These are phyloP conservation scores for Poecile montanus DNA, from an alignment of 2,797 vertebrate species.

Conservation along the genomic window DNA sequence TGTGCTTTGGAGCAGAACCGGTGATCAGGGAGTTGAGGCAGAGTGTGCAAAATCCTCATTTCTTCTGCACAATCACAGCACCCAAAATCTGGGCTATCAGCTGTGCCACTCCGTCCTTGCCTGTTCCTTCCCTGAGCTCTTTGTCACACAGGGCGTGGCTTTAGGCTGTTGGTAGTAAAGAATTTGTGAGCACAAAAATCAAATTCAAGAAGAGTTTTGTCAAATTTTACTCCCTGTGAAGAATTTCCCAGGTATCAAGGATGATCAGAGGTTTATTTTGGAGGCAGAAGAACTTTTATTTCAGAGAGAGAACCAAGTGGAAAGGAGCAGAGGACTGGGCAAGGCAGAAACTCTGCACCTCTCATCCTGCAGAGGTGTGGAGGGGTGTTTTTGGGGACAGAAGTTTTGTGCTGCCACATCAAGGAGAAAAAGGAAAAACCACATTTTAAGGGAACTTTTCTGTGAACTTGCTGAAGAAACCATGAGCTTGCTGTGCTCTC, in stretches of 20 bases:
- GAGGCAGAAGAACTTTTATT: not conserved
- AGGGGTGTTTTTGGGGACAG: not conserved
- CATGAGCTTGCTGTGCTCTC: not conserved
- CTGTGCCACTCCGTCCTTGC: not conserved
- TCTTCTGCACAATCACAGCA: not conserved
- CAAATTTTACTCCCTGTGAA: not conserved
- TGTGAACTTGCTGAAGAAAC: not conserved
- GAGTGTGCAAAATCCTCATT: not conserved
- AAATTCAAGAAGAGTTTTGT: not conserved
- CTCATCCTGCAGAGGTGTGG: not conserved
- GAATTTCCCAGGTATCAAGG: not conserved
- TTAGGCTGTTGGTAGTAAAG: not conserved
- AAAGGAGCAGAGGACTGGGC: not conserved
- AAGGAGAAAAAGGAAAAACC: not conserved
- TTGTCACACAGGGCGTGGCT: rapidly evolving
- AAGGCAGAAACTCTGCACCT: not conserved
- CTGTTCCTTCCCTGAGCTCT: not conserved
- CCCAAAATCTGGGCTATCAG: rapidly evolving
- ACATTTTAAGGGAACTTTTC: not conserved
- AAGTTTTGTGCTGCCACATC: not conserved
- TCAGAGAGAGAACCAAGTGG: not conserved
- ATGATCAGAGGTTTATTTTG: not conserved
- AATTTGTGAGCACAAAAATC: not conserved
- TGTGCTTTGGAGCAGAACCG: not conserved
- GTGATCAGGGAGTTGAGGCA: not conserved